Evolutionary conservation across 1,140 invertebrate genomes (phyloP), one percentile per base, ranked within the genome.

Genomic region (Drosophila cardini): DNA sequence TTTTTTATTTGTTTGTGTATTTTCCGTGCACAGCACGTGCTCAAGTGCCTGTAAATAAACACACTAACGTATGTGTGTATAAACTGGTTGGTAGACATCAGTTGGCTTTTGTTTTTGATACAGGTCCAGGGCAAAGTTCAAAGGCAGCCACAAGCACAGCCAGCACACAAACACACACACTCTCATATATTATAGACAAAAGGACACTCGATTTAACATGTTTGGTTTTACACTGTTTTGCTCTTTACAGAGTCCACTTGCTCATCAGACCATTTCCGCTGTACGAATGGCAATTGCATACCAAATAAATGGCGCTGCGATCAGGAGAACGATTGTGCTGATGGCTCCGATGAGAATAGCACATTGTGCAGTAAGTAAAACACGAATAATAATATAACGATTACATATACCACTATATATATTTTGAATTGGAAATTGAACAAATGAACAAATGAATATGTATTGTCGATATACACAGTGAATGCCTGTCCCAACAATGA

Each of bases 291-390:
- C 30, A 92, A 93, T 61, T 96, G 95, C 86, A 94, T 96, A 78
- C 93, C 94, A 10, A 83, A 91, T 48, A 92, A 93, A 80, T 95
- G 94, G 94, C 93, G 94, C 63, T 96, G 96, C 92, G 95, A 96
- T 92, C 85, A 90, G 26, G 93, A 93, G 43, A 81, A 92, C 43
- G 95, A 96, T 86, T 96, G 96, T 91, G 81, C 92, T 13, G 95
- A 96, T 93, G 94, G 93, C 18, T 95, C 94, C 38, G 96, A 96
- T 83, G 96, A 96, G 90, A 87, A 91, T 45, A 67, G 90, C 26
- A 79, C 93, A 40, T 45, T 91, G 45, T 95, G 94, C 90, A 93
- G 95, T 94, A 92, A 93, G 93, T 91, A 40, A 48, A 32, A 34
- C 16, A 36, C 4, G 40, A 55, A 2, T 36, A 38, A 5, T n/a